These are phyloP conservation scores for Nephila pilipes DNA, from an alignment of 1,140 invertebrate genomes.

Conservation along the genomic window DNA sequence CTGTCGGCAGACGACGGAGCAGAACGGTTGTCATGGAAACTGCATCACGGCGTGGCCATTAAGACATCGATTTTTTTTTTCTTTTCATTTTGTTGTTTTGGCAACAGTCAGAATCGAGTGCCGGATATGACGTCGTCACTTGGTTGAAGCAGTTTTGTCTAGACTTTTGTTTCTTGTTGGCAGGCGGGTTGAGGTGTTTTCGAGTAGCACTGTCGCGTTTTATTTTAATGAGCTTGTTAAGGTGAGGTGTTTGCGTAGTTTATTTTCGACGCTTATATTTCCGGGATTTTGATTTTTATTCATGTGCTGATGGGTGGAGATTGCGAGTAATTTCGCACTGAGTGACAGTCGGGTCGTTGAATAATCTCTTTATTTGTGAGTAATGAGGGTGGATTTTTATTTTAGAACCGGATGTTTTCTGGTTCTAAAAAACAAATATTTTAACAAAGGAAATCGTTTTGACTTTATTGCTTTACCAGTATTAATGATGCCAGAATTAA, in stretches of 20 bases:
- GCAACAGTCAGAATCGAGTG: conserved; percentile 61
- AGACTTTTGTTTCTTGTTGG: conserved; percentile 48
- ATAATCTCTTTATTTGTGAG: conserved; percentile 1
- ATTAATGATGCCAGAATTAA: too few relatives aligned
- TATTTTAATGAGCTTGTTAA: conserved; percentile 67
- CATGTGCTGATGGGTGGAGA: not conserved
- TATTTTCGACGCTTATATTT: conserved; percentile 56
- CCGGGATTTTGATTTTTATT: conserved; percentile 23
- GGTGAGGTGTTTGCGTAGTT: conserved; percentile 18
- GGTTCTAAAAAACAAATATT: not conserved
- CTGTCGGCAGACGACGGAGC: conserved; percentile 6
- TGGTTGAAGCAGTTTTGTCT: conserved; percentile 43
- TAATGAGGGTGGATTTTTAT: not conserved
- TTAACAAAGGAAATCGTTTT: not conserved
- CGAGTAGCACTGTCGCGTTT: not conserved
- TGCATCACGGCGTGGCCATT: conserved; percentile 63
- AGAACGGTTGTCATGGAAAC: conserved; percentile 56
- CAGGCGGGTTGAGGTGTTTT: conserved; percentile 55
- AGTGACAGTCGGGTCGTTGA: not conserved
- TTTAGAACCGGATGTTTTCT: not conserved
- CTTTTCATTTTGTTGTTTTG: conserved; percentile 63
- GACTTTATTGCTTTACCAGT: too few relatives aligned
- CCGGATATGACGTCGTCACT: conserved; percentile 59
- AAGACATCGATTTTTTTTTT: conserved; percentile 71
- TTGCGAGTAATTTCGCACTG: not conserved